Base-by-base conservation (phyloP, 1,140 invertebrate species). In the Scaptomyza graminum region DNA sequence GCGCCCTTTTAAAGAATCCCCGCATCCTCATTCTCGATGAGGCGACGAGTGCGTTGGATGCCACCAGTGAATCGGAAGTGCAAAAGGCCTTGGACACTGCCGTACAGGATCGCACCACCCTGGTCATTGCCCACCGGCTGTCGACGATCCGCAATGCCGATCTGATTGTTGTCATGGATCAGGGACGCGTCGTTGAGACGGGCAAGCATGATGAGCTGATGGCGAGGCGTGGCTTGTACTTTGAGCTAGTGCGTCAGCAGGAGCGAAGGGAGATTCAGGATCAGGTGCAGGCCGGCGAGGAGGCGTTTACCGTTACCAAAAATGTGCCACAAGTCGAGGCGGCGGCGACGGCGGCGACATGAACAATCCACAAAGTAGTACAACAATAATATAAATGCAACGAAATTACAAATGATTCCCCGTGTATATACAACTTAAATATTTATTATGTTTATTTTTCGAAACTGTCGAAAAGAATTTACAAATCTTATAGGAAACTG, bases 11-110 rank as follows among this genome's bases (percentile, higher is more conserved):
- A 1, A 98, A 98, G 92, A 95, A 97, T 88, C 97, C 97, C 0
- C 94, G 94, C 13, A 94, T 98, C 72, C 93, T 98, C 44, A 95
- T 98, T 75, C 90, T 98, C 37, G 97, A 98, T 93, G 97, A 98
- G 93, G 97, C 97, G 15, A 98, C 97, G 5, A 97, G 97, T 93
- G 97, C 97, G 0, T 91, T 98, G 57, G 97, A 98, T 93, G 95
- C 96, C 7, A 96, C 97, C 79, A 97, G 96, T 63, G 97, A 98
- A 92, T 95, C 95, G 90, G 93, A 97, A 47, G 97, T 98, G 1
- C 97, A 98, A 88, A 94, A 94, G 49, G 96, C 97, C 0, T 92
- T 98, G 13, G 97, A 98, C 80, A 93, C 94, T 47, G 96, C 95
- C 5, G 93, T 95, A 0, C 93, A 94, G 79, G 96, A 96, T 16